Base-by-base conservation (phyloP, 2,797 vertebrate species). In the Lutjanus campechanus region DNA sequence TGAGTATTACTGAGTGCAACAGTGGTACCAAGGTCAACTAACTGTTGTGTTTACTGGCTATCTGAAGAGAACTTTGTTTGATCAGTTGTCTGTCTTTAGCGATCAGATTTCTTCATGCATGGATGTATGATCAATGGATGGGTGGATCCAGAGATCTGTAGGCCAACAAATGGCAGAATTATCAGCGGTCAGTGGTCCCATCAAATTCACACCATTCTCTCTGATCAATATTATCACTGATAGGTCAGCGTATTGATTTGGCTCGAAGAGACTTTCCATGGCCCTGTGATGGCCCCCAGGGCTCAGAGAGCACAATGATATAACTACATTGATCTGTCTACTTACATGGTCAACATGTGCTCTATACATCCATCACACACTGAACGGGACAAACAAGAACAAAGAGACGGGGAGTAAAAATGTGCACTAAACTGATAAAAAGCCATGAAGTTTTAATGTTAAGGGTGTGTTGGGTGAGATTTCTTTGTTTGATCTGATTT, bases 191-290 rank as follows among this genome's bases (percentile, higher is more conserved):
- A 36, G n/a, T 17, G 55, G 54, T 47, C 43, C 7, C 19, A 12
- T 79, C 41, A 70, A 11, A 41, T 60, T n/a, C 22, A 47, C 74
- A 69, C 15, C 47, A 4, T 25, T 9, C 46, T 65, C 49, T 29
- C 44, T 0, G 4, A 74, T 87, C 78, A 20, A 84, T 86, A 17
- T 10, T 55, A 63, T 62, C 53, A 25, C 20, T 71, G 62, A 55
- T 55, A 54, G 75, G 63, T 68, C 78, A 54, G 36, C 0, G 0
- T 20, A 77, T 78, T 73, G 81, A 89, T 70, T 16, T 13, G 50
- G 44, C 75, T 84, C 0, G 16, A 22, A 55, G 77, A 49, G 7
- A 80, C 47, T 84, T 87, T 90, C 86, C 84, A 55, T 69, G 47
- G 58, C 0, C 7, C 50, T 51, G 64, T 49, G 62, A 50, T 1